These are phyloP conservation scores for Steinernema khuongi DNA, from an alignment of 1,140 invertebrate genomes.

Conservation along the genomic window DNA sequence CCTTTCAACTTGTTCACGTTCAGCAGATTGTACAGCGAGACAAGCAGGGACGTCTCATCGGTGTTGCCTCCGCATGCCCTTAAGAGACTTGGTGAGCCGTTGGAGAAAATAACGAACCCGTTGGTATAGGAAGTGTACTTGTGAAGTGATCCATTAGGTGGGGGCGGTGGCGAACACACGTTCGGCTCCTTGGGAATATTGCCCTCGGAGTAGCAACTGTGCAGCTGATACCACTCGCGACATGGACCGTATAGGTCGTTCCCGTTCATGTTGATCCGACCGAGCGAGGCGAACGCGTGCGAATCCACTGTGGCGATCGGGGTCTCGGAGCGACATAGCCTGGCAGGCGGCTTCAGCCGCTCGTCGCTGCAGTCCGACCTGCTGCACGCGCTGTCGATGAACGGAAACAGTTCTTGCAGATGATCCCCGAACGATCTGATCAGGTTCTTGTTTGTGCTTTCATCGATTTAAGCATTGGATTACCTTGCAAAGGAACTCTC, in stretches of 20 bases:
- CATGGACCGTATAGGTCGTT: background rate
- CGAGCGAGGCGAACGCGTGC: background rate
- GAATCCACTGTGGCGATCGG: background rate
- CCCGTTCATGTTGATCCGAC: background rate
- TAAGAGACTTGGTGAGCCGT: background rate
- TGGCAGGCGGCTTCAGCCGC: background rate
- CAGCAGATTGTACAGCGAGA: background rate
- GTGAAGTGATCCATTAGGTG: background rate
- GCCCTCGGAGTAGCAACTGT: background rate
- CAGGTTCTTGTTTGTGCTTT: background rate
- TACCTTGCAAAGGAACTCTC: background rate
- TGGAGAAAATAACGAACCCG: background rate
- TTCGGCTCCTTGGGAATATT: background rate
- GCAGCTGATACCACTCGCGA: background rate
- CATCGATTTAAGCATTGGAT: slow-evolving; percentile 15
- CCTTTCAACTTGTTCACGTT: background rate
- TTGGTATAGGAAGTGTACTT: background rate
- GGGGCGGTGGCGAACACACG: background rate
- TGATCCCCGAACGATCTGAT: slow-evolving; percentile 53
- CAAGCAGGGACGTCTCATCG: background rate
- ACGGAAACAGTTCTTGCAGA: slow-evolving; percentile 45
- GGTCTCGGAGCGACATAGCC: background rate
- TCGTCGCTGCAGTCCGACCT: background rate
- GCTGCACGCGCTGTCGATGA: slow-evolving; percentile 43
- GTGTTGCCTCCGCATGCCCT: background rate